Evolutionary conservation across 2,113 vertebrate genomes (phyloP).

Genomic region (Cryptomyrus ogoouensis): DNA sequence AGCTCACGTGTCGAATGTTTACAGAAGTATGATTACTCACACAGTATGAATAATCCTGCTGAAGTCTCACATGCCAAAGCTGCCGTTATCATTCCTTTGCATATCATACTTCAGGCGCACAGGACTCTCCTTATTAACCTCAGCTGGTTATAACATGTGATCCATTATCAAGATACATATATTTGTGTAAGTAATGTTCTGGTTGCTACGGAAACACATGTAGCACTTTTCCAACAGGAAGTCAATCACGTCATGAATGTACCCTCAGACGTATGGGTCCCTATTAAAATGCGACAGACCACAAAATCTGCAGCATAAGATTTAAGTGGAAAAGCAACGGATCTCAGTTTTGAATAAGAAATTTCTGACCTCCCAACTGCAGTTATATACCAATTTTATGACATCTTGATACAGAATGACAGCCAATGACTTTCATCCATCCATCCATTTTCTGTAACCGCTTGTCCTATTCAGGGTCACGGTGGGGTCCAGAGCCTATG

Average conservation of each 20-base stretch:
- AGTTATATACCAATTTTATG: not conserved
- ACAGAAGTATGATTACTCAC: not conserved
- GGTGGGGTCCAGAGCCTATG: not conserved
- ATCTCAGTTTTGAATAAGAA: not conserved
- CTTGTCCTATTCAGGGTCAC: not conserved
- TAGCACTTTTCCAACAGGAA: not conserved
- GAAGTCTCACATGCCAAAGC: not conserved
- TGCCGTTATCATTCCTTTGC: not conserved
- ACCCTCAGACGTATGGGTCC: not conserved
- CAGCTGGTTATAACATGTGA: not conserved
- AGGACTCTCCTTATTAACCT: not conserved
- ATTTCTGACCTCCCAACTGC: not conserved
- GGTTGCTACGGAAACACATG: not conserved
- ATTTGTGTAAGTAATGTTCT: not conserved
- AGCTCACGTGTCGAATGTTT: not conserved
- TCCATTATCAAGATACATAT: not conserved
- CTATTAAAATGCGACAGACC: not conserved
- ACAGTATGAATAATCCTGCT: not conserved
- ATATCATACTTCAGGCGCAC: not conserved
- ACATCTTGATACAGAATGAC: not conserved
- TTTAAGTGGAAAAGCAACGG: not conserved
- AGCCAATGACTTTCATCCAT: not conserved
- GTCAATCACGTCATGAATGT: not conserved
- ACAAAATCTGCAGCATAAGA: not conserved
- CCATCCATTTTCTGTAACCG: not conserved